Evolutionary conservation across 2,888 invertebrate species (phyloP).

Genomic region (Cephonodes hylas): DNA sequence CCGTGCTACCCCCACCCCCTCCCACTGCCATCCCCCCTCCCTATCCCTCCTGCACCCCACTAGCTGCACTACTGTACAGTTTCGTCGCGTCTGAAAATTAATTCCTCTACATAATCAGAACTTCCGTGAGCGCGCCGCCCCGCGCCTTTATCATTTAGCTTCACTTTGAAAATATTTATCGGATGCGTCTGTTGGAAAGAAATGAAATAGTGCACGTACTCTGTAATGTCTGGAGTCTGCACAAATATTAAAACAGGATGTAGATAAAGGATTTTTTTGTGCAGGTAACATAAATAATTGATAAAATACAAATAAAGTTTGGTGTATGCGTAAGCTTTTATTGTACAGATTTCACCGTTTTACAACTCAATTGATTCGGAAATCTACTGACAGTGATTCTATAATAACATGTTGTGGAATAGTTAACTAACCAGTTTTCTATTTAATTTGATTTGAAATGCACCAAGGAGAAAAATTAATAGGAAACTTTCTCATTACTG

Average conservation of each 20-base stretch:
- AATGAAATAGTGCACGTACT: background rate
- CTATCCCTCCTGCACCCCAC: constrained; percentile 24
- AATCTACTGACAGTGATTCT: too few relatives aligned
- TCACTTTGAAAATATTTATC: constrained; percentile 41
- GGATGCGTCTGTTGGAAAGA: constrained; percentile 1
- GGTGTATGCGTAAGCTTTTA: too few relatives aligned
- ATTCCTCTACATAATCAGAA: constrained; percentile 81
- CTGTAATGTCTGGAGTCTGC: background rate
- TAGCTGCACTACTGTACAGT: constrained; percentile 61
- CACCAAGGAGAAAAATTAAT: too few relatives aligned
- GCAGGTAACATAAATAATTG: too few relatives aligned
- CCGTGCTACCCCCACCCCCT: constrained; percentile 30
- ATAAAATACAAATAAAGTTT: too few relatives aligned
- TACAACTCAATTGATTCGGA: too few relatives aligned
- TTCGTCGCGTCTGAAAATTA: constrained; percentile 80
- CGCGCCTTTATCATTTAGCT: constrained; percentile 52
- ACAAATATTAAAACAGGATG: background rate
- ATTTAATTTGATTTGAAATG: too few relatives aligned
- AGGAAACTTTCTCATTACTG: too few relatives aligned
- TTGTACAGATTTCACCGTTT: too few relatives aligned
- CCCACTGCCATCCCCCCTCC: constrained; percentile 27
- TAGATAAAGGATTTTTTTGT: background rate
- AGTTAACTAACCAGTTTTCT: too few relatives aligned
- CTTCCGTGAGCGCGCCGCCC: constrained; percentile 59
- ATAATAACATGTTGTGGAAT: too few relatives aligned